phyloP scores from a whole-genome alignment of 2,113 vertebrate genomes.

The Alethe castanea region DNA sequence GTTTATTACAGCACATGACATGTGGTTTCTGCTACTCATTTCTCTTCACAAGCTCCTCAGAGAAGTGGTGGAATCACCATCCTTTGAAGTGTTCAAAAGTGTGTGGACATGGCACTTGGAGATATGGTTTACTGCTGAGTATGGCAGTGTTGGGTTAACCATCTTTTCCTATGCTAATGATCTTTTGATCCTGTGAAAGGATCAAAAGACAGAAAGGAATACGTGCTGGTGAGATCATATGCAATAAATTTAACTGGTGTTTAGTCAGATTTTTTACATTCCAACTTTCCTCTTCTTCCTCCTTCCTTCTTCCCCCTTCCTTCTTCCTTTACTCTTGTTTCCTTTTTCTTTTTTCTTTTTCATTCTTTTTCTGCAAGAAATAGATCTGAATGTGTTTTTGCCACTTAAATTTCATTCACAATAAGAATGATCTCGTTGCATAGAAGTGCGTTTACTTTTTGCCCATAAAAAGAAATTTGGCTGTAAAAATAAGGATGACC shows the following conservation, averaged over 20 bases:
- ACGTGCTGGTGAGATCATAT: rapidly evolving
- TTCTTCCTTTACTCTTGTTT: background rate
- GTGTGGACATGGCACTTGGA: background rate
- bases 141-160: background rate
- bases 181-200: background rate
- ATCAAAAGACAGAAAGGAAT: background rate
- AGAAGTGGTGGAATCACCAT: background rate
- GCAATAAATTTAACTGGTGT: background rate
- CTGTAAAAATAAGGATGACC: background rate
- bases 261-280: background rate
- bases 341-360: too few species aligned
- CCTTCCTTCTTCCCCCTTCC: background rate
- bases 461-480: background rate
- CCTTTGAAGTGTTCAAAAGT: background rate
- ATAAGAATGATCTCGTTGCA: background rate
- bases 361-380: background rate
- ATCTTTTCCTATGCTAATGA: background rate
- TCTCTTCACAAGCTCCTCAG: background rate
- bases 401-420: background rate
- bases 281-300: background rate
- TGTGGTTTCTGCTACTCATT: rapidly evolving
- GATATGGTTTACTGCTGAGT: background rate
- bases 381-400: background rate
- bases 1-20: rapidly evolving
- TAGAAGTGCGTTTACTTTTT: background rate